These are phyloP conservation scores for Cryptus viduatorius DNA, from an alignment of 2,888 invertebrate species.

Conservation along the genomic window DNA sequence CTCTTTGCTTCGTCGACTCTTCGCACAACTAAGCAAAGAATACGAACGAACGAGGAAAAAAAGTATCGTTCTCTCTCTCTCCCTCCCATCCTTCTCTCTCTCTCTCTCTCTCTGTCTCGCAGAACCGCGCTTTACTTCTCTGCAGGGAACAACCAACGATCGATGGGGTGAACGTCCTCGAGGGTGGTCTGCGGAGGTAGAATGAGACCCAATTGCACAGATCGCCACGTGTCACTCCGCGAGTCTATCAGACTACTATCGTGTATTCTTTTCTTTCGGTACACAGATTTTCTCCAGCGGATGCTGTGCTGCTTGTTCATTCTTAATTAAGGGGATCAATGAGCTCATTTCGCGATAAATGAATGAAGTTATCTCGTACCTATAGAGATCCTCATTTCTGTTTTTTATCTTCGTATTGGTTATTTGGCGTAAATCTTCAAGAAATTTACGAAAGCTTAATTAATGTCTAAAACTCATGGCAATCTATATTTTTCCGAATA, in stretches of 20 bases:
- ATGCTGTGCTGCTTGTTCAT: neutral
- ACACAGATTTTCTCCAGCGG: neutral
- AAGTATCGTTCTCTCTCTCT: conserved; percentile 19
- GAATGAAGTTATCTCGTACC: neutral
- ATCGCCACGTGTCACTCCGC: conserved; percentile 61
- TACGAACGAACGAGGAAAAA: conserved; percentile 40
- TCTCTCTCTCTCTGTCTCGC: neutral
- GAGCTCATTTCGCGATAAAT: neutral
- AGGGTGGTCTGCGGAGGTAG: conserved; percentile 41
- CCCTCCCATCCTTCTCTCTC: neutral
- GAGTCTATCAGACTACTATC: conserved; percentile 17
- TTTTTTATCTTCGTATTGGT: no score
- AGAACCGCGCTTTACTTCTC: conserved; percentile 7
- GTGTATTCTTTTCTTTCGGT: neutral
- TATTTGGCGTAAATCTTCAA: no score
- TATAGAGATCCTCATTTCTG: no score
- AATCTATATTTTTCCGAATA: no score
- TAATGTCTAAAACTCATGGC: no score
- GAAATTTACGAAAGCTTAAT: no score
- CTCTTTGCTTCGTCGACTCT: conserved; percentile 27
- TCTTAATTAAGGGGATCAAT: neutral
- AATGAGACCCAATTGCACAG: conserved; percentile 65
- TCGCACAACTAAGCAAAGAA: conserved; percentile 56
- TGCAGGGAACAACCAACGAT: conserved; percentile 61
- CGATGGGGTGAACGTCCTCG: conserved; percentile 74